Evolutionary conservation across 2,888 invertebrate genomes (phyloP), one percentile per base, ranked within the genome.

Genomic region (Eurois occulta): DNA sequence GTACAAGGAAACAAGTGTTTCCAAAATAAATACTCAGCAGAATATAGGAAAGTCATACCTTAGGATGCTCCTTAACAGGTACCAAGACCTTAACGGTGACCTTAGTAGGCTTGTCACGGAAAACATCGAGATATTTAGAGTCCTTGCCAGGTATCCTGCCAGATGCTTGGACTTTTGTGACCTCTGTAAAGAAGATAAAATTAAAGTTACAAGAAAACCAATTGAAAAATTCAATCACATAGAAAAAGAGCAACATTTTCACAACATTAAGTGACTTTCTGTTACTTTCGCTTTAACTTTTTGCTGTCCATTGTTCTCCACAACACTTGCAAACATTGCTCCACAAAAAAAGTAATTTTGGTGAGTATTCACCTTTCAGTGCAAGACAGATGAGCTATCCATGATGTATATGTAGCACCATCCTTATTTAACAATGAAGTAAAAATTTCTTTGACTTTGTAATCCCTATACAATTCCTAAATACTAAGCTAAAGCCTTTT

Each of bases 41-140:
- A 41, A 11, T 38, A 16, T 35, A 5, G 3, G 0, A 16, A 18
- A 0, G 5, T 43, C 70, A 82, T 82, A 98, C 98, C 97, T 98
- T 98, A 2, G 98, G 98, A 91, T 98, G 98, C 89, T 98, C 98
- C 80, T 97, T 97, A 41, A 98, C 96, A 0, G 98, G 98, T 43
- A 98, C 98, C 84, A 98, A 93, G 28, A 98, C 98, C 94, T 98
- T 98, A n/a, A 98, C 98, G 21, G 97, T 96, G 48, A 98, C 97
- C 90, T 98, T 97, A 86, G 98, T 97, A 28, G 98, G 98, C 91
- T 98, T 98, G 89, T 98, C 98, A 84, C 98, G 97, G 94, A 98
- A 98, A 60, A 98, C 98, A 94, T 98, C 98, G 38, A 98, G 97
- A 93, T 98, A 98, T 94, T 98, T 97, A 67, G 94, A 96, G 89